These are phyloP conservation scores for Nannoperca australis DNA, from an alignment of 2,797 vertebrate genomes.

Conservation along the genomic window DNA sequence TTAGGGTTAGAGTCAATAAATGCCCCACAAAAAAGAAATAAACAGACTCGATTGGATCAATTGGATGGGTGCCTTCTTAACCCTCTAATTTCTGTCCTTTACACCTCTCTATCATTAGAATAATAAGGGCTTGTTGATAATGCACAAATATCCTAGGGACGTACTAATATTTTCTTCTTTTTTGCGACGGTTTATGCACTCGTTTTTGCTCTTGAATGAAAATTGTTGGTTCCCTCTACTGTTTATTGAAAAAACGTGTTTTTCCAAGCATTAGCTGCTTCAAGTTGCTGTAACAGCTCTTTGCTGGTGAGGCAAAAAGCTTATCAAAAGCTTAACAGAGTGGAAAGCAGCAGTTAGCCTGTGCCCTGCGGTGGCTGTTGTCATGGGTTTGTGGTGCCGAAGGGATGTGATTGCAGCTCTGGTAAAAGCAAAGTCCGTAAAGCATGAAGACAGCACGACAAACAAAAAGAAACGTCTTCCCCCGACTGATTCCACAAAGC, in stretches of 20 bases:
- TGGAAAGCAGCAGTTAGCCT: conserved; percentile 30
- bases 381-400: conserved; percentile 36
- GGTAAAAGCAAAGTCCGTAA: conserved; percentile 29
- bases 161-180: conserved; percentile 16
- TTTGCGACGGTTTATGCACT: neutral
- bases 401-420: conserved; percentile 37
- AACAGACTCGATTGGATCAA: neutral
- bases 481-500: neutral
- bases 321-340: conserved; percentile 33
- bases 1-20: neutral
- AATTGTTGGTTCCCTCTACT: neutral
- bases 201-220: conserved; percentile 4
- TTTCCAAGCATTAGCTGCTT: conserved; percentile 18
- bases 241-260: conserved; percentile 61
- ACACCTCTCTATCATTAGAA: neutral
- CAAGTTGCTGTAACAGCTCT: neutral
- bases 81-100: neutral
- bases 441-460: conserved; percentile 4
- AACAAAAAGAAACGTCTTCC: neutral
- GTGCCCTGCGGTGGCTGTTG: conserved; percentile 38
- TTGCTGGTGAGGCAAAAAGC: conserved; percentile 2
- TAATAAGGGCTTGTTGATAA: neutral
- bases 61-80: neutral
- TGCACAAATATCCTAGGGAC: neutral
- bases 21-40: neutral